A percentile compares a stretch with the other conserved stretches of the same genome.
phyloP scores from a whole-genome alignment of 2,797 vertebrate species.

The Galago senegalensis region DNA sequence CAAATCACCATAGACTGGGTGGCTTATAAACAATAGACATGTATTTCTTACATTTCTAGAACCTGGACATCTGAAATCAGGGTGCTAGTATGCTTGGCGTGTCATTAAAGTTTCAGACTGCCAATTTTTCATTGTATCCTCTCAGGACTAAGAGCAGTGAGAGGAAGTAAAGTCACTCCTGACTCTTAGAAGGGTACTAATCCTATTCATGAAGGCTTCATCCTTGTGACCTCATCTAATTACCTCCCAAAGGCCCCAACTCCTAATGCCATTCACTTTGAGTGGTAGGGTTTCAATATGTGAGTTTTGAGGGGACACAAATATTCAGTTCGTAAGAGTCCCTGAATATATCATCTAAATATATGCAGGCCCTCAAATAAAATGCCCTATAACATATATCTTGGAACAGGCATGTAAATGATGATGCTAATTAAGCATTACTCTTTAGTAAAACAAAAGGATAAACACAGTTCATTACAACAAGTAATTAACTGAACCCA shows the following conservation, averaged over 20 bases:
- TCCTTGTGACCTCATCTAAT: neutral
- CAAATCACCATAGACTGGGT: neutral
- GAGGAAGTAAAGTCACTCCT: neutral
- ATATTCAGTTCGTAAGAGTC: neutral
- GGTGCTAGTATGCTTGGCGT: fast-evolving
- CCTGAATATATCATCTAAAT: neutral
- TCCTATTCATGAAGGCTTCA: neutral
- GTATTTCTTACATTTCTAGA: neutral
- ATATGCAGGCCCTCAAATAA: neutral
- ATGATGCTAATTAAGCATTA: neutral
- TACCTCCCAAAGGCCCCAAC: too few species aligned
- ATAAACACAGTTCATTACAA: neutral
- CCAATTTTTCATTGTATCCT: neutral
- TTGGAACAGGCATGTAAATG: neutral
- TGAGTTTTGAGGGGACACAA: neutral
- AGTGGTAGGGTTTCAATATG: neutral
- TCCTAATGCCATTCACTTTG: neutral
- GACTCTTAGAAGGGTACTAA: neutral
- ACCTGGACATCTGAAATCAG: neutral
- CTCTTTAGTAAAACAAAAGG: neutral
- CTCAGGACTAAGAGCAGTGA: neutral
- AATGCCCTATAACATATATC: neutral
- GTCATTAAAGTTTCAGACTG: neutral
- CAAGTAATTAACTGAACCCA: neutral
- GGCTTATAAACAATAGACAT: neutral